A percentile compares a stretch with the other conserved stretches of the same genome.
Conservation (phyloP, 2,888 invertebrate species). For the Arenicola marina region DNA sequence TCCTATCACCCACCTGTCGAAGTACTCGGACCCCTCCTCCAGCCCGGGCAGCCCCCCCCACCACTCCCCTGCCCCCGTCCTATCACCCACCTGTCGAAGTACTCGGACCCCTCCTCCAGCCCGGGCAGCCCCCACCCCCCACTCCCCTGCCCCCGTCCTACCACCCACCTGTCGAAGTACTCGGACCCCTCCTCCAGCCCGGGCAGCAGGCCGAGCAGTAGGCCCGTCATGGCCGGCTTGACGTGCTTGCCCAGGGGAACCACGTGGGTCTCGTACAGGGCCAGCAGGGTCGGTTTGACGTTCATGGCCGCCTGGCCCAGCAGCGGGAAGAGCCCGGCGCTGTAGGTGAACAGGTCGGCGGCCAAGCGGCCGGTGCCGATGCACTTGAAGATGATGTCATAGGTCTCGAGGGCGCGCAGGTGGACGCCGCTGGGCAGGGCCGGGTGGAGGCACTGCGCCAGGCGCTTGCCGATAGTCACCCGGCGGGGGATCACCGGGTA, state of each 20-base stretch:
- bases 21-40: too few species aligned
- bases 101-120: constrained; percentile 82
- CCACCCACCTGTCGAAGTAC: constrained; percentile 72
- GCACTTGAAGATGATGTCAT: constrained; percentile 86
- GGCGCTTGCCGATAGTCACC: constrained; percentile 84
- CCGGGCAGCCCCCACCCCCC: too few species aligned
- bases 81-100: constrained; percentile 72
- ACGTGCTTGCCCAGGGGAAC: constrained; percentile 78
- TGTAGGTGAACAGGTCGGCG: constrained; percentile 81
- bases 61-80: too few species aligned
- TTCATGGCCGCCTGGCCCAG: constrained; percentile 87
- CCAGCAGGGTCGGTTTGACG: constrained; percentile 79
- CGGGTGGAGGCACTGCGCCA: constrained; percentile 93
- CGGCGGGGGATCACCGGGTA: constrained; percentile 84
- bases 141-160: too few species aligned
- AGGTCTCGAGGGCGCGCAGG: constrained; percentile 86
- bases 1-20: too few species aligned
- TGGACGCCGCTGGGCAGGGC: constrained; percentile 89
- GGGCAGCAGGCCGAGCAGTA: constrained; percentile 84
- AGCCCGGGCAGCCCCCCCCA: too few species aligned
- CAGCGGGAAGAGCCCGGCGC: constrained; percentile 81
- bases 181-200: constrained; percentile 85
- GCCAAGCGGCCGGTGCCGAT: constrained; percentile 80
- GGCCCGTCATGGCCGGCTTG: constrained; percentile 81
- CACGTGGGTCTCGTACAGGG: constrained; percentile 85